These are phyloP conservation scores for Cryptotis parvus DNA, from an alignment of 2,113 vertebrate genomes.

Conservation along the genomic window DNA sequence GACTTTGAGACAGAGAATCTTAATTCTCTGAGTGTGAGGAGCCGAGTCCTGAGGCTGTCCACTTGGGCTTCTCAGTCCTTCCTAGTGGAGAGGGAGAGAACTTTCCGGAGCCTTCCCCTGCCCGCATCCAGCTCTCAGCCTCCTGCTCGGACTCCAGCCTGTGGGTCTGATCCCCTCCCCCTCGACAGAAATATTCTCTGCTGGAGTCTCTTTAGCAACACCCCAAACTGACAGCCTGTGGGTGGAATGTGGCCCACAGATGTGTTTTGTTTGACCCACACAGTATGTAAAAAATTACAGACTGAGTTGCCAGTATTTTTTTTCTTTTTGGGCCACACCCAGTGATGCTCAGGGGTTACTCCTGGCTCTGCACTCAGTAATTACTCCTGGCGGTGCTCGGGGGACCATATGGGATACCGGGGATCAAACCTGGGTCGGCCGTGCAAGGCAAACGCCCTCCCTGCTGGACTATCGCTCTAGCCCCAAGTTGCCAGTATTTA, in stretches of 20 bases:
- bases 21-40: background rate
- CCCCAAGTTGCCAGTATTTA: slow-evolving; percentile 56
- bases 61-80: background rate
- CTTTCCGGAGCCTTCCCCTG: background rate
- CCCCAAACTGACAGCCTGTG: background rate
- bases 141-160: no score
- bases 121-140: no score
- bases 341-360: no score
- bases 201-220: background rate
- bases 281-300: slow-evolving; percentile 10
- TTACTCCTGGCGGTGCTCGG: no score
- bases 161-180: background rate
- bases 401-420: no score
- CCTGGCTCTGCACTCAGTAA: no score
- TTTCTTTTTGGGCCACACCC: no score
- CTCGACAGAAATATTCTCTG: background rate
- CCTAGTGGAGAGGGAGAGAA: background rate
- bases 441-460: no score
- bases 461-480: no score
- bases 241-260: slow-evolving; percentile 31
- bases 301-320: slow-evolving; percentile 55
- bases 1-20: no score
- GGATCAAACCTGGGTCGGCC: no score
- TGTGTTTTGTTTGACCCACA: slow-evolving; percentile 49
- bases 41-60: background rate